Base-by-base conservation (phyloP, 2,797 vertebrate species). In the Sebastes wilsoni region DNA sequence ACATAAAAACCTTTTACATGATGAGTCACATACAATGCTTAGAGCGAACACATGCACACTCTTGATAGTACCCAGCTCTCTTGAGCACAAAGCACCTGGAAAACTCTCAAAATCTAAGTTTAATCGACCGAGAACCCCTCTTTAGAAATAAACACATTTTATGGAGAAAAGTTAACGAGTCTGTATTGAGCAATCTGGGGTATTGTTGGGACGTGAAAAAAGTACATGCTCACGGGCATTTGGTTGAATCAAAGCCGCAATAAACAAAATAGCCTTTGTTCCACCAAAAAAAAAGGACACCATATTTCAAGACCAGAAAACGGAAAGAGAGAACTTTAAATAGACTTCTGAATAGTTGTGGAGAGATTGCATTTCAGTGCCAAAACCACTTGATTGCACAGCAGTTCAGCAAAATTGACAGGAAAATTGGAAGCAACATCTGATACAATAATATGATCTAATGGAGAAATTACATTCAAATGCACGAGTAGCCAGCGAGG, bases 191-290 rank as follows among this genome's bases (percentile, higher is more conserved):
- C 82, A 90, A 92, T 88, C 60, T 64, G 20, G 38, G 27, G 38
- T 80, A 91, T 76, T 76, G 79, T 54, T 49, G 28, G 62, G 62
- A 68, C 22, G 25, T 70, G 46, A 61, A 71, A 77, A 56, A 79
- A 67, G 36, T 18, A 28, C 10, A 77, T 12, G 52, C 73, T 82
- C 70, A 34, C 72, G 84, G 72, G 83, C 77, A 73, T 84, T 81
- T 2, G 25, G 66, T 72, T 68, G 66, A 75, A 79, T 83, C 80
- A 83, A 86, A 89, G 84, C 77, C 16, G 1, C 85, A 85, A 83
- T 68, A 86, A 89, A 92, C 79, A 90, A 80, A 90, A 80, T 56
- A 54, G 77, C 54, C 84, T 70, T 91, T 91, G 89, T 91, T 92
- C 81, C 27, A 49, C 56, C 10, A 69, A 69, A n/a, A 84, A 77